Evolutionary conservation across 2,797 vertebrate genomes (phyloP).

Genomic region (Selene dorsalis): DNA sequence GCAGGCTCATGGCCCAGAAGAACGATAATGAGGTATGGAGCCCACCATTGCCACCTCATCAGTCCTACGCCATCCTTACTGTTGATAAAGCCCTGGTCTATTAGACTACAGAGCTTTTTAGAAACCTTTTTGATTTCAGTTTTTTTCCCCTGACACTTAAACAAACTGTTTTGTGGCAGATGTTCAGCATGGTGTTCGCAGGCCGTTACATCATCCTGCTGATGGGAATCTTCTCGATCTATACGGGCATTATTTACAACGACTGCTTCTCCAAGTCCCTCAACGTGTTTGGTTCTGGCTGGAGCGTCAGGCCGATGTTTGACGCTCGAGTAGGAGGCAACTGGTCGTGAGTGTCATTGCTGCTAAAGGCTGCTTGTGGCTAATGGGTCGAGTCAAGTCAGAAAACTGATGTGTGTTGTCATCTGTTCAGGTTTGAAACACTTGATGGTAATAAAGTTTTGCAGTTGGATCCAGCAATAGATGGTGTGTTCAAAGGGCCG

Average conservation of each 20-base stretch:
- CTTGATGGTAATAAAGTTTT: constrained; percentile 83
- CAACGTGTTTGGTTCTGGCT: constrained; percentile 94
- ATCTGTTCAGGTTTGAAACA: constrained; percentile 78
- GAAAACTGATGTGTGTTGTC: neutral
- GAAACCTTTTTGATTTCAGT: neutral
- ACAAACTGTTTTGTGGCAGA: constrained; percentile 78
- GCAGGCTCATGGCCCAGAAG: constrained; percentile 94
- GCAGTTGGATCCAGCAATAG: constrained; percentile 90
- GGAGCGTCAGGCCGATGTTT: constrained; percentile 97
- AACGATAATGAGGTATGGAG: constrained; percentile 93
- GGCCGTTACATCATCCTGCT: constrained; percentile 97
- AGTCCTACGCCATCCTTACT: neutral
- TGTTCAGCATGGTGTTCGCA: constrained; percentile 95
- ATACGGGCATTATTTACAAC: constrained; percentile 98
- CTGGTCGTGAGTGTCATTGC: constrained; percentile 89
- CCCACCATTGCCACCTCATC: constrained; percentile 29
- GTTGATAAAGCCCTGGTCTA: neutral
- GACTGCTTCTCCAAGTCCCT: constrained; percentile 99
- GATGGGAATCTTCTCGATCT: constrained; percentile 96
- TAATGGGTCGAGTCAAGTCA: neutral
- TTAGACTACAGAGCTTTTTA: neutral
- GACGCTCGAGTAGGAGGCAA: constrained; percentile 76
- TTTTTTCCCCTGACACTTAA: neutral
- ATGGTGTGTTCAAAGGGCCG: constrained; percentile 92
- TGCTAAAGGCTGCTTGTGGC: neutral